These are phyloP conservation scores for Drosophila kanekoi DNA, from an alignment of 2,888 invertebrate genomes.

Conservation along the genomic window DNA sequence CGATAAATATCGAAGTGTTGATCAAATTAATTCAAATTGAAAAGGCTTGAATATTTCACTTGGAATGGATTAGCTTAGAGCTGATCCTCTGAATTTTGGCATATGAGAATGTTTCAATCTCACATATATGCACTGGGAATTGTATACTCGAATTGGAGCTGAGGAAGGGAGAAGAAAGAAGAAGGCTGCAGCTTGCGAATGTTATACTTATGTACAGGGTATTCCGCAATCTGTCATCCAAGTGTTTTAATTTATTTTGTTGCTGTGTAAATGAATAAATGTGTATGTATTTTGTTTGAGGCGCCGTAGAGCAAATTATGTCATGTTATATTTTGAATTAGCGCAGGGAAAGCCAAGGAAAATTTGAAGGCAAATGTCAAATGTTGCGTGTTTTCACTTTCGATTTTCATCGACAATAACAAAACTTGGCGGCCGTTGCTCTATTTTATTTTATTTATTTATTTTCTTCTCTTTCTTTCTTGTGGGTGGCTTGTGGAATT, in stretches of 20 bases:
- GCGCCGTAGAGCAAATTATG: constrained; percentile 56
- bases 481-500: constrained; percentile 12
- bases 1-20: too few species aligned
- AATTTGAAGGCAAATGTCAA: constrained; percentile 60
- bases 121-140: too few species aligned
- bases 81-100: too few species aligned
- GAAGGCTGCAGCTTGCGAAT: too few species aligned
- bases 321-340: constrained; percentile 57
- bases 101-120: too few species aligned
- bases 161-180: too few species aligned
- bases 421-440: constrained; percentile 5
- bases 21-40: too few species aligned
- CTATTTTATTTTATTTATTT: constrained; percentile 3
- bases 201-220: background rate
- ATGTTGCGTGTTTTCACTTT: constrained; percentile 73
- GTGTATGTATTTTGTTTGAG: constrained; percentile 14
- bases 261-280: constrained; percentile 30
- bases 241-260: constrained; percentile 9
- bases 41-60: too few species aligned
- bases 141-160: too few species aligned
- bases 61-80: too few species aligned
- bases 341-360: constrained; percentile 3
- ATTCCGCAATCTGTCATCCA: background rate
- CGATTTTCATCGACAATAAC: constrained; percentile 42
- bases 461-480: background rate